A percentile compares a stretch with the other conserved stretches of the same genome.
Evolutionary conservation across 2,888 invertebrate genomes (phyloP).

Genomic region (Epirrhoe tristata): DNA sequence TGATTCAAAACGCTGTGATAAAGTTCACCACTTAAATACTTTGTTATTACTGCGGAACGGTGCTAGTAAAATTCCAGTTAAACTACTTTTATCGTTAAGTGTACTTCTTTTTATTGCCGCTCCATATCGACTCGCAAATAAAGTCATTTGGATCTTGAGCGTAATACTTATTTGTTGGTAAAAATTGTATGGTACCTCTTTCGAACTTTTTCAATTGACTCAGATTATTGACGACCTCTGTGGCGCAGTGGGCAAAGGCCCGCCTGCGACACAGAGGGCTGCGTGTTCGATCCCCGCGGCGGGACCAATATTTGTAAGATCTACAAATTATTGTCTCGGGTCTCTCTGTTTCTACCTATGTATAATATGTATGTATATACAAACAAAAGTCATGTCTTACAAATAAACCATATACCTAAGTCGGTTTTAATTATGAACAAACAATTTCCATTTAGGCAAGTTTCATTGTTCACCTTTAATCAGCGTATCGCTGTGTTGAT

Average conservation of each 20-base stretch:
- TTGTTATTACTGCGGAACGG: conserved; percentile 23
- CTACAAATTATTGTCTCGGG: no score
- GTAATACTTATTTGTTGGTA: conserved; percentile 4
- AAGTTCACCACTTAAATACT: conserved; percentile 20
- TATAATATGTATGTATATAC: no score
- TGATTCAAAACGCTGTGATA: conserved; percentile 18
- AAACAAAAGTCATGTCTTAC: conserved; percentile 7
- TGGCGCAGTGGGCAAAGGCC: no score
- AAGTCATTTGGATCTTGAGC: conserved; percentile 22
- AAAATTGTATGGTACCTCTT: neutral
- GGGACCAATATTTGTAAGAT: no score
- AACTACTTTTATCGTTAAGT: conserved; percentile 33
- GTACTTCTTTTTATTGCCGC: conserved; percentile 29
- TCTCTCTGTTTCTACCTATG: no score
- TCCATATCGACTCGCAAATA: conserved; percentile 25
- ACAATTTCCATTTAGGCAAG: conserved; percentile 29
- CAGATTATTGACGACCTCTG: no score
- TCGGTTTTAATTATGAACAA: conserved; percentile 40
- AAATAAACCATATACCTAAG: conserved; percentile 11
- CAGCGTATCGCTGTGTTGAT: conserved; percentile 45
- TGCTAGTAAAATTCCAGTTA: conserved; percentile 29
- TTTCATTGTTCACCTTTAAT: conserved; percentile 44
- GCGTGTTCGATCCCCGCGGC: no score
- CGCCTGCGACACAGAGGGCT: no score
- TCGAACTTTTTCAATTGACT: neutral